Base-by-base conservation (phyloP, 2,113 vertebrate genomes). In the Macrotis lagotis region DNA sequence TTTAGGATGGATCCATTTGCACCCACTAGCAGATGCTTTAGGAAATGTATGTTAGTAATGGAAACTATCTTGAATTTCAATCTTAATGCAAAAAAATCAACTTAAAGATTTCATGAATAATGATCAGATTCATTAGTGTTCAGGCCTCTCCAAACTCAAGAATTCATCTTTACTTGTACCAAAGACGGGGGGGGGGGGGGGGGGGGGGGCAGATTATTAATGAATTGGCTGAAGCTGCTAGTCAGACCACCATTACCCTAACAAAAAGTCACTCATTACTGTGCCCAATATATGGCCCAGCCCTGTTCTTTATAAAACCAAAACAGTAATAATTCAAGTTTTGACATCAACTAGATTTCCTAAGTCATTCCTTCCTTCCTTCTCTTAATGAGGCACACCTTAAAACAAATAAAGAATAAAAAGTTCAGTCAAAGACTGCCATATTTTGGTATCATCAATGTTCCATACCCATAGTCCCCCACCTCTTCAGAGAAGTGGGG, bases 121-220 rank as follows among this genome's bases (percentile, higher is more conserved):
- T 98, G 97, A 96, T 96, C 96, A 6, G 94, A 98, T 51, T 98
- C 97, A 96, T 98, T 98, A 98, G 91, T 94, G 93, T 93, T 96
- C 97, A 91, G 96, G n/a, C 92, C 97, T 96, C 94, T 97, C 97
- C 97, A 98, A 97, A 97, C 97, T 96, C 97, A 97, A 98, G 94
- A 95, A 97, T 95, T 95, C 53, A 59, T 92, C 94, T 97, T 96
- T 92, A 95, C 94, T 97, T 97, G 92, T 53, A 94, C 19, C 66
- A 44, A 24, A 83, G n/a, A 3, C 4, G 25, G 31, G 8, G 28
- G 55, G 89, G 51, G 91, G 97, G 74, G 92, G 97, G 93, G 95
- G 55, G 89, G 51, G 91, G 97, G 74, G 92, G 97, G 93, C 95
- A 97, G 95, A 22, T 91, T 22, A 96, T 49, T 97, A 94, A 98